Evolutionary conservation across 2,888 invertebrate genomes (phyloP), one percentile per base, ranked within the genome.

Genomic region (Stenichneumon culpator): DNA sequence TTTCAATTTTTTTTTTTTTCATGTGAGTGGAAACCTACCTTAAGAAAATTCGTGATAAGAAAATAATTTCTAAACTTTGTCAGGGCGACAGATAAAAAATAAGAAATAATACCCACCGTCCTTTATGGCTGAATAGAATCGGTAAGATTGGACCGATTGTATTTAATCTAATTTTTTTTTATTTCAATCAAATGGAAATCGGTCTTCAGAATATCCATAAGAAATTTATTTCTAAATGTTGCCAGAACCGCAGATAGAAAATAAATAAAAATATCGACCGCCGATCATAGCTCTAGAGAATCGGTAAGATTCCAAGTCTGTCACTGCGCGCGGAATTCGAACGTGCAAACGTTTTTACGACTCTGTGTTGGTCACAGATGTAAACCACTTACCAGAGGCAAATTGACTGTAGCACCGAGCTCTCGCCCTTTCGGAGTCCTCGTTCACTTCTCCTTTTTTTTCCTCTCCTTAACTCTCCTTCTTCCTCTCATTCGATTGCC

Each of bases 321-420:
- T 74, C 85, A 73, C 70, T 70, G 52, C 19, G 28, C 52, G 19
- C 63, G 65, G 63, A 67, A 52, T 81, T 28, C 50, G 65, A 67
- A 77, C 69, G 77, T 88, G 88, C 88, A 89, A 90, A 90, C 89
- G 88, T 74, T 90, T 91, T 90, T 90, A 90, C 87, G 90, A 90
- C 79, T 83, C 74, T 82, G 79, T 79, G 87, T 87, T 86, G 87
- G 83, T 83, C 86, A 86, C 80, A 87, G 88, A 90, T 89, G 89
- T 91, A 88, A 92, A 91, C 91, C 90, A 91, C 90, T 91, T 92
- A 92, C 87, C 89, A 82, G 88, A 89, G 90, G 91, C 91, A 89
- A 90, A 91, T 91, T 90, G 90, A 91, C 91, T 90, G 73, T 83
- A 83, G 86, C 87, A 86, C 87, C 19, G n/a, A 44, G 11, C 68